Base-by-base conservation (phyloP, 2,797 vertebrate genomes). In the Lemur catta region DNA sequence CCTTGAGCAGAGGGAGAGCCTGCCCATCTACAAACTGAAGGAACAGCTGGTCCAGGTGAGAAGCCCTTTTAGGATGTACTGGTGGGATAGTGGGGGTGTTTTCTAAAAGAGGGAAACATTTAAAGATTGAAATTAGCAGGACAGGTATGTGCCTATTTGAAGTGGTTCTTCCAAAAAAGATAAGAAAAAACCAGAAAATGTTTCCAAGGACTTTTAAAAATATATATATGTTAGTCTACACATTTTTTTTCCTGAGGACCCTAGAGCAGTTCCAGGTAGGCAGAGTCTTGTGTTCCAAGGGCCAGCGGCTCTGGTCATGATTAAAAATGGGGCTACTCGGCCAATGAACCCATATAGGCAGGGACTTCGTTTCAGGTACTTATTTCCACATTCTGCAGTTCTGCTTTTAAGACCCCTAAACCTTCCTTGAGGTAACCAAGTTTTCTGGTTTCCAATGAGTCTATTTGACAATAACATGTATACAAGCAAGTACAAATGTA, bases 11-110 rank as follows among this genome's bases (percentile, higher is more conserved):
- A 99, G 99, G 94, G 99, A 99, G 97, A 99, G 99, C 88, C 99
- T 99, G 46, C 99, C 99, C 35, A 99, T 99, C 98, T 99, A 99
- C 98, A 99, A 99, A 96, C 99, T 99, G 89, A 99, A 99, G 98
- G 99, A 99, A 97, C 99, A 99, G 97, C 99, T 99, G 92, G 99
- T 99, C 97, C 99, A 99, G 99, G 99, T 99, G 75, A 88, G 98
- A 88, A 2, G 33, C 17, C 38, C 7, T 30, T 78, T 61, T 75
- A 26, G 80, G 65, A 46, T 14, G 0, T n/a, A 26, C 14, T n/a
- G 14, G 65, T 95, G 86, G 8, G 2, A 6, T 4, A 24, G 63
- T 15, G 46, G 22, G 15, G 6, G 24, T 67, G 7, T 89, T 88
- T 67, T 76, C 95, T 94, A n/a, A 96, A 38, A 76, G 84, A 85